phyloP scores from a whole-genome alignment of 92 coral and sea anemone genomes.

The Palythoa grandis region DNA sequence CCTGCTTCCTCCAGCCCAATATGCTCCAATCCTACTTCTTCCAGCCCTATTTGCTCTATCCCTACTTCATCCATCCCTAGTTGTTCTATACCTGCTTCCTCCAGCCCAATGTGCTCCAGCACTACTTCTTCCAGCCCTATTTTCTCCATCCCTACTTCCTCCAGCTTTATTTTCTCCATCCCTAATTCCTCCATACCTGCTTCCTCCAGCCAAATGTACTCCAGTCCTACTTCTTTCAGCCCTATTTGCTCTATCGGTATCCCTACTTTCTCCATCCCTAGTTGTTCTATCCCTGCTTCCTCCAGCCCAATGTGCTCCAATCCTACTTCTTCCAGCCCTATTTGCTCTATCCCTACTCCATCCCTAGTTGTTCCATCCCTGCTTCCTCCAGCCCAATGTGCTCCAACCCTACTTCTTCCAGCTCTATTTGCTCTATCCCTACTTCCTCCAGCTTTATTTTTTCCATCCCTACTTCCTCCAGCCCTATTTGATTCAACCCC shows the following conservation, averaged over 20 bases:
- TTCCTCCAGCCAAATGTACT: background rate
- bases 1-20: background rate
- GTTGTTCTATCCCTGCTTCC: background rate
- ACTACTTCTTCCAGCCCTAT: too few relatives aligned
- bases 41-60: too few relatives aligned
- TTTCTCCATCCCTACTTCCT: background rate
- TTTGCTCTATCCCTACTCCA: too few relatives aligned
- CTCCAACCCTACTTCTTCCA: background rate
- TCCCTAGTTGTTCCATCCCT: background rate
- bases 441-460: background rate
- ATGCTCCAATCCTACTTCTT: background rate
- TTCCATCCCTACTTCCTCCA: background rate
- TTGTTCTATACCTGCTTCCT: background rate
- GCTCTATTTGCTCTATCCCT: background rate
- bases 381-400: background rate
- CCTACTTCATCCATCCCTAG: background rate
- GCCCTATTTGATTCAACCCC: background rate
- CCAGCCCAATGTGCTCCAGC: background rate
- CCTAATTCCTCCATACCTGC: background rate
- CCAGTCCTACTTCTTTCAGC: background rate
- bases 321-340: background rate
- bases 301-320: background rate
- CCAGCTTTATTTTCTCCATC: too few relatives aligned
- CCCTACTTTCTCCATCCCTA: background rate
- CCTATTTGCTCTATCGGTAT: background rate